Conservation (phyloP, 2,797 vertebrate genomes). For the Poeciliopsis paucimaculata region DNA sequence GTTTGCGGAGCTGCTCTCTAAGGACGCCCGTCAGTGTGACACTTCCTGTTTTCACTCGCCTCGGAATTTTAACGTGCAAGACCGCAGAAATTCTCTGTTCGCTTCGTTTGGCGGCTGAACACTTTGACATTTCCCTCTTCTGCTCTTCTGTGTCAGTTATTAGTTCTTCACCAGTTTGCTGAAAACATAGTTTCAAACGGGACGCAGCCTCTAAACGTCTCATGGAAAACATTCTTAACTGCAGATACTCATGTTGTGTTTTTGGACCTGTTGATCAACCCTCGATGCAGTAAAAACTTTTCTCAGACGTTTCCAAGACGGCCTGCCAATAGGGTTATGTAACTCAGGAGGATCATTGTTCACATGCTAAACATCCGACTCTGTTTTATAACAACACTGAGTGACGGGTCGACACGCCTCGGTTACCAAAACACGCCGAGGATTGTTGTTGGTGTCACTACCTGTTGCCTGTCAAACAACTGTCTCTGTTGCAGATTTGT, state of each 20-base stretch:
- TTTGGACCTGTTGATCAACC: background rate
- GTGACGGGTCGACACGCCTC: background rate
- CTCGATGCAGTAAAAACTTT: background rate
- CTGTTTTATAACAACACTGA: constrained; percentile 19
- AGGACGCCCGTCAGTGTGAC: constrained; percentile 68
- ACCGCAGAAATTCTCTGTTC: constrained; percentile 21
- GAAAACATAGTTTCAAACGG: background rate
- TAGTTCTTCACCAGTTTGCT: background rate
- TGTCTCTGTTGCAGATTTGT: background rate
- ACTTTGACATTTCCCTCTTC: constrained; percentile 31
- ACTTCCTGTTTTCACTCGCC: constrained; percentile 83
- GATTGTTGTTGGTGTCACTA: background rate
- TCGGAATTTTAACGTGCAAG: constrained; percentile 37
- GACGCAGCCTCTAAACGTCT: background rate
- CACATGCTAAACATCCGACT: constrained; percentile 15
- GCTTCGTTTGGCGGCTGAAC: constrained; percentile 6
- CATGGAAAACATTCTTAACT: background rate
- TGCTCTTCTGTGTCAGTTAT: background rate
- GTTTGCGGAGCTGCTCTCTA: constrained; percentile 72
- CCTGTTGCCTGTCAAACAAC: constrained; percentile 15
- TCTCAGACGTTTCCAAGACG: background rate
- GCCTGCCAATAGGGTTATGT: constrained; percentile 3
- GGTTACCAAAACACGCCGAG: constrained; percentile 31
- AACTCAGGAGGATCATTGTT: constrained; percentile 13
- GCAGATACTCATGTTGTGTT: background rate